Evolutionary conservation across 2,797 vertebrate species (phyloP).

Genomic region (Poecile montanus): DNA sequence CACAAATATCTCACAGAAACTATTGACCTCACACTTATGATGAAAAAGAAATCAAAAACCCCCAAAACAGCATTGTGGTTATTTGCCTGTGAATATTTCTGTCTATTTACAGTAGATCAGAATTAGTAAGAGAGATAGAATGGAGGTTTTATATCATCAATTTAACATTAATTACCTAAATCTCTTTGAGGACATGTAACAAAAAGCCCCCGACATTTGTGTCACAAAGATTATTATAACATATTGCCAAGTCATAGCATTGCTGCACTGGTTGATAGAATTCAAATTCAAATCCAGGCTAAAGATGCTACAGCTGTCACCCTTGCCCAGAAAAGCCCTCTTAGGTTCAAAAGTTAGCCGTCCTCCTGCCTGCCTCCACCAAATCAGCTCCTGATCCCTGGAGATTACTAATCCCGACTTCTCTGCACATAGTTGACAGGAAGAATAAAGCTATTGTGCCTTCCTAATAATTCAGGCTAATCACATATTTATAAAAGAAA

Average conservation of each 20-base stretch:
- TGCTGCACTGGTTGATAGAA: conserved; percentile 86
- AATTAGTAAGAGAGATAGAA: conserved; percentile 83
- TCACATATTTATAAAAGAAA: conserved; percentile 63
- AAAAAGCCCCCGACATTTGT: conserved; percentile 86
- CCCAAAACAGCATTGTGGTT: conserved; percentile 77
- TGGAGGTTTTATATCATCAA: conserved; percentile 84
- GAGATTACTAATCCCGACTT: conserved; percentile 86
- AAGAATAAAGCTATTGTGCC: conserved; percentile 82
- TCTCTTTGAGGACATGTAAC: conserved; percentile 86
- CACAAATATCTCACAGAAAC: conserved; percentile 8
- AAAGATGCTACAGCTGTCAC: conserved; percentile 88
- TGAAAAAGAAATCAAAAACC: not conserved
- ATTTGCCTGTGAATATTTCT: conserved; percentile 85
- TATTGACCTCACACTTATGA: conserved; percentile 32
- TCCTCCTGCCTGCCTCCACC: conserved; percentile 89
- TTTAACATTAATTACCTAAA: conserved; percentile 91
- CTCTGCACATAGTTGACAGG: conserved; percentile 83
- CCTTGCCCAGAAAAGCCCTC: conserved; percentile 86
- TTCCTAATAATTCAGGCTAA: conserved; percentile 60
- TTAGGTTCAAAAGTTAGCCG: conserved; percentile 88
- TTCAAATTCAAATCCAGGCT: conserved; percentile 91
- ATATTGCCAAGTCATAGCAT: conserved; percentile 86
- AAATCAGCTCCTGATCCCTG: conserved; percentile 81
- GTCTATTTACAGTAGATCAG: conserved; percentile 82
- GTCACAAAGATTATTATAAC: conserved; percentile 88